Percentiles rank a stretch among this genome's conserved stretches.
Evolutionary conservation across 1,140 invertebrate genomes (phyloP).

Genomic region (Drosophila pectinifera): DNA sequence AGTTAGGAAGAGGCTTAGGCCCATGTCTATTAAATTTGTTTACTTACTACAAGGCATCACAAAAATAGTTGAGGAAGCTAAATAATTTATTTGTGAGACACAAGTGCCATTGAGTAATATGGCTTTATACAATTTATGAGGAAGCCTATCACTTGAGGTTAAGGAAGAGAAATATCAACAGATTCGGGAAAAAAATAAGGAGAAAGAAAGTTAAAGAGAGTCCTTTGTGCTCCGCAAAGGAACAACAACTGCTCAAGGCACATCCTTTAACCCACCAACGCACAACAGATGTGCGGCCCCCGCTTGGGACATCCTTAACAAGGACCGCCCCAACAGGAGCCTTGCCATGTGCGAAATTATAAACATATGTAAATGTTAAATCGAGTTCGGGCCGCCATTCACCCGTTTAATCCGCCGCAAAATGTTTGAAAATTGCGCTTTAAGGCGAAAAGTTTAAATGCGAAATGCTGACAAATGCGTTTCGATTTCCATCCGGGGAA

Average conservation of each 20-base stretch:
- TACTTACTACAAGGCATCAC: no score
- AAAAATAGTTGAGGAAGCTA: no score
- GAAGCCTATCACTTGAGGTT: no score
- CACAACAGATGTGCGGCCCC: constrained; percentile 4
- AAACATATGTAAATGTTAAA: constrained; percentile 30
- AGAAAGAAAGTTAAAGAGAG: background rate
- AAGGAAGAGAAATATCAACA: background rate
- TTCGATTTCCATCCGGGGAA: constrained; percentile 46
- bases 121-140: no score
- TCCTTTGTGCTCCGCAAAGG: background rate
- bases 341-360: constrained; percentile 18
- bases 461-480: constrained; percentile 77
- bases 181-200: no score
- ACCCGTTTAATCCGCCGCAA: constrained; percentile 62
- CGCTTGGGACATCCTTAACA: background rate
- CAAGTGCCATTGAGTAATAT: no score
- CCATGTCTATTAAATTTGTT: no score
- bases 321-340: no score
- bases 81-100: no score
- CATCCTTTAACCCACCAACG: background rate
- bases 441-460: constrained; percentile 72
- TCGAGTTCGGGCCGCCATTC: constrained; percentile 1
- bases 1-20: no score
- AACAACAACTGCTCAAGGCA: background rate
- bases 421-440: constrained; percentile 60